Base-by-base conservation (phyloP, 2,888 invertebrate species). In the Apamea monoglypha region DNA sequence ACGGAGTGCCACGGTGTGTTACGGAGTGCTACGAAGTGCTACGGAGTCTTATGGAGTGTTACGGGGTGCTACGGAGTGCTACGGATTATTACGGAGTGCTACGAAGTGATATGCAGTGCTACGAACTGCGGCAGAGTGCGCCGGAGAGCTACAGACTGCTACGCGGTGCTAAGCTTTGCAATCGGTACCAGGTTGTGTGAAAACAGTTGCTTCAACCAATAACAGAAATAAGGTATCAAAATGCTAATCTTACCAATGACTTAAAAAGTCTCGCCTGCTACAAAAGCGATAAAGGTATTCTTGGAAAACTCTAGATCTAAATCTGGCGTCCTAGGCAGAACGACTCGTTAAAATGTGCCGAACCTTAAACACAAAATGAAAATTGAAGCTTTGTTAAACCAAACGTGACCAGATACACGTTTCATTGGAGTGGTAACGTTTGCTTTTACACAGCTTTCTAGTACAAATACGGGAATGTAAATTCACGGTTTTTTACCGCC, bases 351-450 rank as follows among this genome's bases (percentile, higher is more conserved):
- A 75, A 70, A 44, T 44, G 14, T 8, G n/a, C 36, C 25, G 16
- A 70, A 32, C 36, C 21, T 21, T 32, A 14, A 47, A 50, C 1
- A 59, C 10, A 66, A 47, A 66, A 56, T 56, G 16, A 25, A 40
- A 32, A 40, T 50, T 44, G 16, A 53, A 68, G 5, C 25, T n/a
- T 5, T 36, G 32, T 63, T 7, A 29, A 50, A 16, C 10, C 18
- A 50, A 80, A 66, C 44, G 44, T 64, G 44, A 36, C n/a, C 36
- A 32, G 14, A 64, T 6, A 36, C 53, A 36, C 5, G 21, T 80
- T 67, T 32, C 32, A 40, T 53, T 63, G 7, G 18, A 50, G 16
- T 76, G 2, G 7, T n/a, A 67, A 77, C 12, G n/a, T 77, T 71
- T 71, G 14, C 25, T 79, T 36, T 56, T 29, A 40, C 56, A 56